These are phyloP conservation scores for Wiebesia pumilae DNA, from an alignment of 1,140 invertebrate species.

Conservation along the genomic window DNA sequence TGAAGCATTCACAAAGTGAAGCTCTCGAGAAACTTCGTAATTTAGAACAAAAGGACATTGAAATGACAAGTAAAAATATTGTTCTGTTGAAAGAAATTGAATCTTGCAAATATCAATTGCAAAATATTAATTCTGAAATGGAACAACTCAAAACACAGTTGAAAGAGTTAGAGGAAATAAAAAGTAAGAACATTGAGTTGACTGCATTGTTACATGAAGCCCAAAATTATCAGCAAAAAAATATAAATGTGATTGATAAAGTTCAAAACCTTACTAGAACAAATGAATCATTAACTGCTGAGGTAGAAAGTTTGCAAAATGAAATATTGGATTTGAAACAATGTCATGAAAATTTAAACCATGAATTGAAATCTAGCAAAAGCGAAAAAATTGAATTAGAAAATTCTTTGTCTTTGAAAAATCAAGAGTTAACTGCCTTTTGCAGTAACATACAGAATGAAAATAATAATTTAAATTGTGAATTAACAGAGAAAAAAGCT, in stretches of 20 bases:
- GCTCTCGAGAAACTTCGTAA: slow-evolving; percentile 52
- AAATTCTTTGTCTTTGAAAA: slow-evolving; percentile 41
- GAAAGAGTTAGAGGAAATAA: slow-evolving; percentile 9
- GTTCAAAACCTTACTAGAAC: slow-evolving; percentile 36
- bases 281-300: slow-evolving; percentile 48
- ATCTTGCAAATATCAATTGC: slow-evolving; percentile 16
- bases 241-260: slow-evolving; percentile 40
- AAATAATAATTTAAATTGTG: slow-evolving; percentile 56
- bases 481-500: slow-evolving; percentile 56
- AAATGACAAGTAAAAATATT: slow-evolving; percentile 48
- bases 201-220: slow-evolving; percentile 8
- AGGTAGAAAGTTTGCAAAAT: slow-evolving; percentile 44
- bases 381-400: slow-evolving; percentile 38
- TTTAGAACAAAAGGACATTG: slow-evolving; percentile 50
- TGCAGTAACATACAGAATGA: slow-evolving; percentile 53
- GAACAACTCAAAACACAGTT: slow-evolving; percentile 10
- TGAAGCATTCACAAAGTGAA: slow-evolving; percentile 51
- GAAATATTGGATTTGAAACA: slow-evolving; percentile 41
- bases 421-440: slow-evolving; percentile 49
- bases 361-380: slow-evolving; percentile 18
- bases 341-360: slow-evolving; percentile 11
- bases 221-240: slow-evolving; percentile 46
- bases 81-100: slow-evolving; percentile 10
- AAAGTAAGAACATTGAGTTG: slow-evolving; percentile 38
- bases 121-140: slow-evolving; percentile 30